phyloP scores from a whole-genome alignment of 2,888 invertebrate species.

The Leucophenga maculata region DNA sequence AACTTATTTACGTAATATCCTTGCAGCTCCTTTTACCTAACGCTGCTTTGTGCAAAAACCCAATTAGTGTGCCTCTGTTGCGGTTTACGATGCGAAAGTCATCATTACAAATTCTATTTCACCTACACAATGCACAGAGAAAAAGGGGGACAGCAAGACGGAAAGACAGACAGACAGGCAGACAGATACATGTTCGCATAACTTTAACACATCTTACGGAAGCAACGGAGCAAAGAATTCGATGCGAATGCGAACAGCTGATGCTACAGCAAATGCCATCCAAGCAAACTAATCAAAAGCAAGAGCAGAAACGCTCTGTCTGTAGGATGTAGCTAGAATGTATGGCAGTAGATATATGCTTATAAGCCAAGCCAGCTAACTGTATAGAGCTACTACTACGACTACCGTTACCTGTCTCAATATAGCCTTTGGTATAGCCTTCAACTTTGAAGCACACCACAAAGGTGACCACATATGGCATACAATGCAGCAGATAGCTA shows the following conservation, averaged over 20 bases:
- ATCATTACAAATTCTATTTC: slow-evolving; percentile 13
- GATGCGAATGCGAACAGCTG: slow-evolving; percentile 4
- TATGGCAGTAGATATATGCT: no score
- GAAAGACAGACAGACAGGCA: no score
- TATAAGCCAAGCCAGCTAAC: no score
- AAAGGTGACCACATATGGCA: slow-evolving; percentile 21
- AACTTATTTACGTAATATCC: no score
- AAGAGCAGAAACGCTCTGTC: not conserved
- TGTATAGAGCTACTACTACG: no score
- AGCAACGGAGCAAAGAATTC: slow-evolving; percentile 2
- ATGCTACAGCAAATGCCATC: not conserved
- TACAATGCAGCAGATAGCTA: not conserved
- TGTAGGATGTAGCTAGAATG: no score
- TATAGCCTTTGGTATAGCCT: not conserved
- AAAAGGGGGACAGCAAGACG: no score
- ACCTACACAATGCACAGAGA: not conserved
- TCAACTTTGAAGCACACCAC: slow-evolving; percentile 19
- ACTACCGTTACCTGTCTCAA: not conserved
- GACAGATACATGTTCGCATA: no score
- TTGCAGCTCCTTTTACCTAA: no score
- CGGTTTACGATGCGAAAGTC: not conserved
- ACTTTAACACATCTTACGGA: not conserved
- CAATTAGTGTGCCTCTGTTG: not conserved
- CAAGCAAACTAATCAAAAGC: slow-evolving; percentile 19
- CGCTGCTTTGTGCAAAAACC: no score